Conservation (phyloP, 1,140 invertebrate species). For the Hydropsyche tenuis region DNA sequence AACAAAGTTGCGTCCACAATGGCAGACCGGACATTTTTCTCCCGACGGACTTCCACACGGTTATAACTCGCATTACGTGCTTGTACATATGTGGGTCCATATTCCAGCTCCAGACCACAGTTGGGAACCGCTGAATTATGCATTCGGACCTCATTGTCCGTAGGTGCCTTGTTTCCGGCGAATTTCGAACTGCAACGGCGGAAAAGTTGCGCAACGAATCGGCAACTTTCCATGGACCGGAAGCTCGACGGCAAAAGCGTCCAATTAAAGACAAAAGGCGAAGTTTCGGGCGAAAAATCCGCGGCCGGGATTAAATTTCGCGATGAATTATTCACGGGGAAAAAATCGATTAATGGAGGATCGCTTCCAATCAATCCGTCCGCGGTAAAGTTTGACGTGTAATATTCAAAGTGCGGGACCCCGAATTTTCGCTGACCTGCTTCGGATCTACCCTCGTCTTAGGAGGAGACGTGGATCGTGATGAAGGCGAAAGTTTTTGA, state of each 20-base stretch:
- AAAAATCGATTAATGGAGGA: slow-evolving; percentile 24
- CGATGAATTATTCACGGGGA: no score
- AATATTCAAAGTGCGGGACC: slow-evolving; percentile 14
- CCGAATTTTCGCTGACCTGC: slow-evolving; percentile 21
- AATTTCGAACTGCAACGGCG: no score
- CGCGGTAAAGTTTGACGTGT: slow-evolving; percentile 18
- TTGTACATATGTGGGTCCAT: no score
- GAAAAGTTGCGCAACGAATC: no score
- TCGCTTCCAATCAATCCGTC: slow-evolving; percentile 3
- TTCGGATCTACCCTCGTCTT: neutral
- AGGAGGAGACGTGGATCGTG: neutral
- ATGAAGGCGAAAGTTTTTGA: slow-evolving; percentile 40
- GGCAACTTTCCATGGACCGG: neutral
- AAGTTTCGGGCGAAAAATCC: no score
- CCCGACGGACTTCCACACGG: neutral
- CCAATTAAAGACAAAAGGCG: neutral
- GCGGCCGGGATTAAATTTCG: no score
- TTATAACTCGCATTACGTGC: slow-evolving; percentile 2
- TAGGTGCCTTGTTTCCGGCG: neutral
- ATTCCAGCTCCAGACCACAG: neutral
- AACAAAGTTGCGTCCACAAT: neutral
- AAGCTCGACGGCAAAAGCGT: neutral
- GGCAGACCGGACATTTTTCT: neutral
- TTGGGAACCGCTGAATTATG: slow-evolving; percentile 7
- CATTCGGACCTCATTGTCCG: slow-evolving; percentile 9